phyloP scores from a whole-genome alignment of 2,113 vertebrate species.

The Apteryx mantelli region DNA sequence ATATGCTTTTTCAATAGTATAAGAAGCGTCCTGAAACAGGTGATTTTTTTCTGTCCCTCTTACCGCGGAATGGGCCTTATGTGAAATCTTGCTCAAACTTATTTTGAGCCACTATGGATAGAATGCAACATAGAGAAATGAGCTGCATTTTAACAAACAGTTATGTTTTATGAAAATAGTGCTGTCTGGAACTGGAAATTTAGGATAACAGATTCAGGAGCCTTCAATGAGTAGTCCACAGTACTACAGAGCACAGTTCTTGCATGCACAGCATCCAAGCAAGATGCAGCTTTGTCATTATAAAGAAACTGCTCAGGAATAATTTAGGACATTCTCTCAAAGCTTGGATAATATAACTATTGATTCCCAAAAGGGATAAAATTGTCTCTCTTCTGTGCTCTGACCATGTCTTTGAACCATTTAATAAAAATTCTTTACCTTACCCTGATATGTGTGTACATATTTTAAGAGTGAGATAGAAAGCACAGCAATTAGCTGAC shows the following conservation, averaged over 20 bases:
- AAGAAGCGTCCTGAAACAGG: background rate
- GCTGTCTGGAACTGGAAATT: background rate
- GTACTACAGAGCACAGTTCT: background rate
- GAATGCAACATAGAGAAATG: background rate
- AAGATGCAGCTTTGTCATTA: background rate
- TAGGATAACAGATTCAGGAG: background rate
- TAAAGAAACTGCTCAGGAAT: background rate
- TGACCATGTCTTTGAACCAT: background rate
- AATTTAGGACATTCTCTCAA: background rate
- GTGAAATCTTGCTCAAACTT: rapidly evolving
- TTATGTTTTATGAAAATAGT: background rate
- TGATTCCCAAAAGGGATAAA: background rate
- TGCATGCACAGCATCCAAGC: background rate
- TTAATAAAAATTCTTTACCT: background rate
- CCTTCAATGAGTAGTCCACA: background rate
- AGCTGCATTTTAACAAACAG: background rate
- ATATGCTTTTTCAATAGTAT: rapidly evolving
- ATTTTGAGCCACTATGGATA: background rate
- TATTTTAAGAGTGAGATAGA: background rate
- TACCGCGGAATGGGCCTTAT: rapidly evolving
- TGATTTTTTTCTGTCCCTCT: background rate
- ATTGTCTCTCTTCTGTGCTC: background rate
- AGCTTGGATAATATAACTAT: background rate
- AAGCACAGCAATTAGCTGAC: background rate
- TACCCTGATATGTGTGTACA: background rate